Evolutionary conservation across 2,888 invertebrate species (phyloP).

Genomic region (Ctena decussata): DNA sequence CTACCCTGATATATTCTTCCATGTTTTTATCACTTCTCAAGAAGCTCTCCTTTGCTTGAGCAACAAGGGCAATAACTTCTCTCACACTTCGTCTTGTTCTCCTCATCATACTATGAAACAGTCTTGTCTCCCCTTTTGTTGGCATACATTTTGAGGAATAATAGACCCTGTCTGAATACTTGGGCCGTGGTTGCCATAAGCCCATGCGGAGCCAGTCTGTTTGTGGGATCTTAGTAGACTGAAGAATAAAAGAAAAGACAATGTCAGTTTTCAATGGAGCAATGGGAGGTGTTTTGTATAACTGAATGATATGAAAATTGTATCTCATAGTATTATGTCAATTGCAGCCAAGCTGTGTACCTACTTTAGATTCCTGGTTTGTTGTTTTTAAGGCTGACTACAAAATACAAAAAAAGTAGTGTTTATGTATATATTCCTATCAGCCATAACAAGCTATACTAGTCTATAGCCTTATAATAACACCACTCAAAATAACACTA

Average conservation of each 20-base stretch:
- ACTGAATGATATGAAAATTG: too few relatives aligned
- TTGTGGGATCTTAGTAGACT: slow-evolving; percentile 83
- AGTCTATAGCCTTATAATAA: too few relatives aligned
- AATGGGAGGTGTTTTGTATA: too few relatives aligned
- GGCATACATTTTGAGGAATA: slow-evolving; percentile 82
- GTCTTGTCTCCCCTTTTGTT: slow-evolving; percentile 78
- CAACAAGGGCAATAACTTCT: slow-evolving; percentile 77
- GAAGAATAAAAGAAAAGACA: slow-evolving; percentile 15
- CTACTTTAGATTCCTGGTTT: too few relatives aligned
- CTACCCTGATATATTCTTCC: slow-evolving; percentile 83
- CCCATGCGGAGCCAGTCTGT: slow-evolving; percentile 84
- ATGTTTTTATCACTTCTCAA: slow-evolving; percentile 81
- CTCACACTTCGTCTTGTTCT: slow-evolving; percentile 76
- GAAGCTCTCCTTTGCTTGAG: slow-evolving; percentile 79
- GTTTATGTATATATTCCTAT: too few relatives aligned
- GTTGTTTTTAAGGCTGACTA: too few relatives aligned
- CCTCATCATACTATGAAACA: slow-evolving; percentile 81
- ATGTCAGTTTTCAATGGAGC: too few relatives aligned
- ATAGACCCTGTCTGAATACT: slow-evolving; percentile 83
- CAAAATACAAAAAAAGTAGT: too few relatives aligned
- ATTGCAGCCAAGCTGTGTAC: too few relatives aligned
- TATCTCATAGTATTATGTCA: too few relatives aligned
- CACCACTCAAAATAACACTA: too few relatives aligned
- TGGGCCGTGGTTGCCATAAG: slow-evolving; percentile 81
- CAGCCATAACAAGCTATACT: too few relatives aligned